A percentile compares a stretch with the other conserved stretches of the same genome.
These are phyloP conservation scores for Drosophila acutilabella DNA, from an alignment of 2,888 invertebrate genomes.

Conservation along the genomic window DNA sequence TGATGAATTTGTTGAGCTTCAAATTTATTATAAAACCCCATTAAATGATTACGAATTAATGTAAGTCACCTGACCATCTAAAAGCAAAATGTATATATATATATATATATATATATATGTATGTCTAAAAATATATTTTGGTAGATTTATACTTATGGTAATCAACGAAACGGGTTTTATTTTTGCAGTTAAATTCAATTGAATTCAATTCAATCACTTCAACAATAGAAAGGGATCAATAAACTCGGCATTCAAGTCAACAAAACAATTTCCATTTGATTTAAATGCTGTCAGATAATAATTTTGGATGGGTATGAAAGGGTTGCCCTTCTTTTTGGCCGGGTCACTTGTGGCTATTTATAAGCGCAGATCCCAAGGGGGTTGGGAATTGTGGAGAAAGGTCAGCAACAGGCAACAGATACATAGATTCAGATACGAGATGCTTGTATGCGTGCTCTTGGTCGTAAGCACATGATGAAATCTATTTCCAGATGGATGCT, in stretches of 20 bases:
- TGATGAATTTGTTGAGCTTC: too few relatives aligned
- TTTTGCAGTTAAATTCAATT: conserved; percentile 2
- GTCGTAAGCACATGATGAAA: conserved; percentile 42
- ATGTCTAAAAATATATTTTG: conserved; percentile 8
- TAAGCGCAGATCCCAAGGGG: conserved; percentile 36
- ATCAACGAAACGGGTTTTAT: conserved; percentile 25
- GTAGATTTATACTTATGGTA: conserved; percentile 14
- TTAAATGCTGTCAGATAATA: conserved; percentile 41
- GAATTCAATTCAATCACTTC: conserved; percentile 15
- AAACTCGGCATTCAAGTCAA: conserved; percentile 34
- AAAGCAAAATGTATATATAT: background rate
- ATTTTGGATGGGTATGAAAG: background rate
- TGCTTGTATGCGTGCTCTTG: conserved; percentile 22
- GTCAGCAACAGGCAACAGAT: conserved; percentile 30
- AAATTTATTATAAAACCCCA: too few relatives aligned
- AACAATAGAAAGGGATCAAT: conserved; percentile 30
- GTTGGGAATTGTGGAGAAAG: conserved; percentile 14
- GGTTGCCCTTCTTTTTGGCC: background rate
- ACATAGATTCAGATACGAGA: background rate
- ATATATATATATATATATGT: background rate
- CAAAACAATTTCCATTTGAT: conserved; percentile 42
- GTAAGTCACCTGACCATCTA: background rate
- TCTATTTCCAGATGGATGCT: conserved; percentile 53
- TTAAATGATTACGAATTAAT: background rate
- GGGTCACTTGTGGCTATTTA: conserved; percentile 64